These are phyloP conservation scores for Cephus cinctus DNA, from an alignment of 1,140 invertebrate species.

Conservation along the genomic window DNA sequence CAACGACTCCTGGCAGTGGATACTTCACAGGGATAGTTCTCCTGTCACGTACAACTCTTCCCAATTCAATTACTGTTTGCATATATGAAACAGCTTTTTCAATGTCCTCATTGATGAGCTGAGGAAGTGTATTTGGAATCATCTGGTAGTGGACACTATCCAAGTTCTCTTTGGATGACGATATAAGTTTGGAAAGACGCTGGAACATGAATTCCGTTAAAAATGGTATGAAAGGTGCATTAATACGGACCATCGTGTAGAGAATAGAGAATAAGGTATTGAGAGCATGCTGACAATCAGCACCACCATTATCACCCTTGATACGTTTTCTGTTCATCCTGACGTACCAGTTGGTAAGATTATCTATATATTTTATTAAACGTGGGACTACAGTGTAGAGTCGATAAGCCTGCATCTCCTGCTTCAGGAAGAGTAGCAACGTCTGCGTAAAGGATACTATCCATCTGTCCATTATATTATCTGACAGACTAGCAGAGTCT, in stretches of 20 bases:
- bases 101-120: conserved; percentile 82
- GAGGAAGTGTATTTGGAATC: conserved; percentile 71
- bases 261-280: conserved; percentile 88
- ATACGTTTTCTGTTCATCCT: conserved; percentile 93
- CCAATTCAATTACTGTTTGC: conserved; percentile 95
- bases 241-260: conserved; percentile 85
- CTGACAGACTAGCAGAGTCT: conserved; percentile 42
- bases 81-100: conserved; percentile 89
- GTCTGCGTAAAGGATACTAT: conserved; percentile 96
- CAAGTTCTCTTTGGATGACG: conserved; percentile 44
- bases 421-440: conserved; percentile 81
- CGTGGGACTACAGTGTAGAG: conserved; percentile 94
- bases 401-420: conserved; percentile 93
- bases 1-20: conserved; percentile 92
- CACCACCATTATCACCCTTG: conserved; percentile 77
- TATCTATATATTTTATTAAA: conserved; percentile 94
- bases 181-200: conserved; percentile 66
- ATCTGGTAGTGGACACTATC: conserved; percentile 88
- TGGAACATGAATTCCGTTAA: conserved; percentile 96
- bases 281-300: conserved; percentile 78
- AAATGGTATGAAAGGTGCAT: conserved; percentile 98
- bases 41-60: conserved; percentile 87
- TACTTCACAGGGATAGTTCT: conserved; percentile 95
- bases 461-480: conserved; percentile 97
- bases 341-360: conserved; percentile 98